Conservation (phyloP, 1,140 invertebrate species). For the Drosophila nannoptera region DNA sequence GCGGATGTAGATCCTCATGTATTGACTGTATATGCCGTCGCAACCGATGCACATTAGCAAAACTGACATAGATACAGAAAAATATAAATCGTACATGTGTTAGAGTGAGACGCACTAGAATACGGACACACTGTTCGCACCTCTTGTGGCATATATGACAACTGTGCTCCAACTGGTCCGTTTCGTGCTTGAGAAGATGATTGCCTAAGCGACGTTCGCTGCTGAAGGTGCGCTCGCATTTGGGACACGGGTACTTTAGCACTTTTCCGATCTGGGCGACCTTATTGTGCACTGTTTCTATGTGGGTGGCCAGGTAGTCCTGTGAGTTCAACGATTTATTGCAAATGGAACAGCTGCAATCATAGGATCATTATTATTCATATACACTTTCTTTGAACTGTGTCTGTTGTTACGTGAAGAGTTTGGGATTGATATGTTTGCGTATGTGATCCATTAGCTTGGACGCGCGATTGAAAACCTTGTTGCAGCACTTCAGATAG, state of each 20-base stretch:
- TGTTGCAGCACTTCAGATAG: slow-evolving; percentile 73
- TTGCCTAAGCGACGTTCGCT: slow-evolving; percentile 61
- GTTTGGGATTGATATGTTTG: slow-evolving; percentile 71
- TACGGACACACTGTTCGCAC: slow-evolving; percentile 15
- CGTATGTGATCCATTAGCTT: slow-evolving; percentile 72
- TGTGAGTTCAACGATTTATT: slow-evolving; percentile 68
- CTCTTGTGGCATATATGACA: slow-evolving; percentile 70
- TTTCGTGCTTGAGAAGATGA: slow-evolving; percentile 65
- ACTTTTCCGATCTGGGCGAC: slow-evolving; percentile 53
- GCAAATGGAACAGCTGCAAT: slow-evolving; percentile 65
- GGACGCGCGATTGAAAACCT: slow-evolving; percentile 56
- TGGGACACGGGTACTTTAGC: slow-evolving; percentile 57
- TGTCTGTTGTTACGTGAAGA: slow-evolving; percentile 52
- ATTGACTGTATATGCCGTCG: slow-evolving; percentile 68
- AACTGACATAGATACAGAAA: slow-evolving; percentile 30
- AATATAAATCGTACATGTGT: slow-evolving; percentile 3
- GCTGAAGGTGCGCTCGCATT: slow-evolving; percentile 67
- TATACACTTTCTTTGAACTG: too few species aligned
- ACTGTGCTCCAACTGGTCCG: slow-evolving; percentile 60
- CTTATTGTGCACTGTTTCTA: slow-evolving; percentile 70
- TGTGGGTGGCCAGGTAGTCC: slow-evolving; percentile 67
- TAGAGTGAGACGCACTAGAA: slow-evolving; percentile 4
- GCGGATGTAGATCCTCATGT: slow-evolving; percentile 67
- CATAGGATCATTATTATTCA: neutral
- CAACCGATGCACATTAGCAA: slow-evolving; percentile 61